phyloP scores from a whole-genome alignment of 2,888 invertebrate genomes.

The Ptychoptera albimana region DNA sequence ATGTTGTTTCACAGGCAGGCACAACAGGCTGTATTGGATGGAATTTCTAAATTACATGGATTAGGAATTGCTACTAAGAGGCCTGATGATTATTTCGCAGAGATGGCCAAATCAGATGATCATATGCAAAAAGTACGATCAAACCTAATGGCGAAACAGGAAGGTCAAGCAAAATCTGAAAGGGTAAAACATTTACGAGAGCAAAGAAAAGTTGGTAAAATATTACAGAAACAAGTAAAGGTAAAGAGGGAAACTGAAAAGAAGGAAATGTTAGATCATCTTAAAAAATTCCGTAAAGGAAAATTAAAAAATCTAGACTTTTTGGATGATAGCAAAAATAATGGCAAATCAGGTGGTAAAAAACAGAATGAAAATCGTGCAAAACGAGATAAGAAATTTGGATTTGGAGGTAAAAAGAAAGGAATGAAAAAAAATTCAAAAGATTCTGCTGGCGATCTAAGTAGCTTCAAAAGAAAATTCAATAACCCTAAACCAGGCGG shows the following conservation, averaged over 20 bases:
- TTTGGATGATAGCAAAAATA: conserved; percentile 41
- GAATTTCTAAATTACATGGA: conserved; percentile 59
- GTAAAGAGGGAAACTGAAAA: conserved; percentile 80
- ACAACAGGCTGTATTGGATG: conserved; percentile 70
- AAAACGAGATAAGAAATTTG: conserved; percentile 72
- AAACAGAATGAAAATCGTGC: conserved; percentile 37
- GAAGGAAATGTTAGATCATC: conserved; percentile 75
- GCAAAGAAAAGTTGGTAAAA: conserved; percentile 85
- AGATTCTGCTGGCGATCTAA: conserved; percentile 37
- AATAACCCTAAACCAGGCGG: not conserved
- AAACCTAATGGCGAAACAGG: conserved; percentile 68
- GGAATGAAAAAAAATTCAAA: conserved; percentile 76
- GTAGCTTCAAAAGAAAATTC: not conserved
- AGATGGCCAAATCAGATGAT: conserved; percentile 94
- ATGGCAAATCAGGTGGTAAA: conserved; percentile 11
- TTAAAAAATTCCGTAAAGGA: conserved; percentile 86
- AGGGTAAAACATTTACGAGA: conserved; percentile 78
- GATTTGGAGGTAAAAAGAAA: conserved; percentile 91
- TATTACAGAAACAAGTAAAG: conserved; percentile 69
- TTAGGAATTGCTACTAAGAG: conserved; percentile 61
- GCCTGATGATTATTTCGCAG: conserved; percentile 95
- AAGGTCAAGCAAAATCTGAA: conserved; percentile 72
- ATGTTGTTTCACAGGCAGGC: conserved; percentile 75
- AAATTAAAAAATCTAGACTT: conserved; percentile 65
- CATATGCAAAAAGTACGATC: conserved; percentile 94